Conservation (phyloP, 2,113 vertebrate species). For the Fulica atra region DNA sequence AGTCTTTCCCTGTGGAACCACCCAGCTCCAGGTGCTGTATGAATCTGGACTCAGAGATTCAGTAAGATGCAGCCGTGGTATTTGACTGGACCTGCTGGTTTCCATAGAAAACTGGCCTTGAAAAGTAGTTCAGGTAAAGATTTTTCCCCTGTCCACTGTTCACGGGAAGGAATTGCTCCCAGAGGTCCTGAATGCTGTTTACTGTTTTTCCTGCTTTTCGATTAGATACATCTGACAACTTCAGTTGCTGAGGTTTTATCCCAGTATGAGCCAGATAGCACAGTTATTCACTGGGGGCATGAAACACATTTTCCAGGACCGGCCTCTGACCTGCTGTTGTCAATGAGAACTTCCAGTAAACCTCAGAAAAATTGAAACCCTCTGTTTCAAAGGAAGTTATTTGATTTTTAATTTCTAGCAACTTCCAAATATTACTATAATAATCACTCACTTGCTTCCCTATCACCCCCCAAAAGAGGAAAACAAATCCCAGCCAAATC, state of each 20-base stretch:
- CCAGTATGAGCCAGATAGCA: background rate
- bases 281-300: background rate
- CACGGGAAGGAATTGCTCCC: background rate
- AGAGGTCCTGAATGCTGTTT: constrained; percentile 3
- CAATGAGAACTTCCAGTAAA: background rate
- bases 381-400: background rate
- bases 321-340: background rate
- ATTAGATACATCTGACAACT: background rate
- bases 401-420: constrained; percentile 6
- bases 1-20: background rate
- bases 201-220: background rate
- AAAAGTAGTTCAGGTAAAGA: background rate
- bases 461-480: background rate
- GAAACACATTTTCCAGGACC: background rate
- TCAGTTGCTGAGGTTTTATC: constrained; percentile 2
- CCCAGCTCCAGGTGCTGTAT: background rate
- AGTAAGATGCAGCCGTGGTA: background rate
- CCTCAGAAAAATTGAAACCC: background rate
- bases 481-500: background rate
- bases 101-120: background rate
- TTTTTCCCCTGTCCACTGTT: background rate
- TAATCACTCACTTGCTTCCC: background rate
- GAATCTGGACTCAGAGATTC: background rate
- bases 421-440: background rate
- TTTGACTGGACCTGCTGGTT: background rate